phyloP scores from a whole-genome alignment of 1,140 invertebrate species.

The Metaphire vulgaris region DNA sequence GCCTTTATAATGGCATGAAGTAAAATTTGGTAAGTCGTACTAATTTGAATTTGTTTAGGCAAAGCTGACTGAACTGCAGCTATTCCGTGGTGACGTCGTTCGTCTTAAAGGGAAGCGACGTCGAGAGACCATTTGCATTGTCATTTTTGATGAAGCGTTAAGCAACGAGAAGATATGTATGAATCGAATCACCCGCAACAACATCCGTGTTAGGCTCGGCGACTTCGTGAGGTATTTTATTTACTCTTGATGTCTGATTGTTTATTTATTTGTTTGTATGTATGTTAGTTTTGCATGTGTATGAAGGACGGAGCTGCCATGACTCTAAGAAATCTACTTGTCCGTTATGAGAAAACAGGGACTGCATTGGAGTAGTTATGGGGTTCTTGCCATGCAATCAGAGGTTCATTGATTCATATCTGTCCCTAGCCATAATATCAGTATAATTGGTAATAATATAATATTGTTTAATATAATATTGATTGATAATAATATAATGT shows the following conservation, averaged over 20 bases:
- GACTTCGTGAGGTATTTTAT: constrained; percentile 78
- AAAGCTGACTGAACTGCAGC: constrained; percentile 97
- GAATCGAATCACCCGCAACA: constrained; percentile 96
- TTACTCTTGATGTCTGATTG: constrained; percentile 55
- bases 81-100: constrained; percentile 97
- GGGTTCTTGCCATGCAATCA: too few relatives aligned
- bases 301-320: too few relatives aligned
- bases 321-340: too few relatives aligned
- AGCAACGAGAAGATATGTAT: constrained; percentile 97
- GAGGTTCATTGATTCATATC: too few relatives aligned
- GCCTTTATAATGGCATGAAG: too few relatives aligned
- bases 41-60: constrained; percentile 57
- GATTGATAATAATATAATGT: too few relatives aligned
- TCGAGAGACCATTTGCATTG: constrained; percentile 97
- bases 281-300: too few relatives aligned
- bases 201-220: constrained; percentile 88
- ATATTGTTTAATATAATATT: too few relatives aligned
- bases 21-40: not conserved
- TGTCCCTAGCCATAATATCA: too few relatives aligned
- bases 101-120: constrained; percentile 93
- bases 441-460: too few relatives aligned
- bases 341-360: too few relatives aligned
- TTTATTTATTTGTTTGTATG: not conserved
- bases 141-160: constrained; percentile 89
- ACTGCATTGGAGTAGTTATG: too few relatives aligned